A percentile compares a stretch with the other conserved stretches of the same genome.
Evolutionary conservation across 2,113 vertebrate genomes (phyloP).

Genomic region (Aleadryas rufinucha): DNA sequence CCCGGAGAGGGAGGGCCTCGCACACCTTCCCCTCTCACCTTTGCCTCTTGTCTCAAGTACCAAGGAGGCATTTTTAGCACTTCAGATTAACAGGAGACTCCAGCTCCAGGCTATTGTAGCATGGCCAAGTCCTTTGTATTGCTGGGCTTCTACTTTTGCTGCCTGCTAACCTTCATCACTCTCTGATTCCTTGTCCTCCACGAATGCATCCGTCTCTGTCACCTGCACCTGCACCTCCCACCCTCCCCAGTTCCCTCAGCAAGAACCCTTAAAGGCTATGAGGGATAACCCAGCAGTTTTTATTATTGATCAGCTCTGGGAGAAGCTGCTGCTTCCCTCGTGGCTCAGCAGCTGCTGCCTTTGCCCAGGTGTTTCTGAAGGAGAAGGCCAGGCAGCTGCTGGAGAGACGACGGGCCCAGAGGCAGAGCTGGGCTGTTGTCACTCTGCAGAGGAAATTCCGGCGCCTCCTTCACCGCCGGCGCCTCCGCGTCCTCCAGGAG

Average conservation of each 20-base stretch:
- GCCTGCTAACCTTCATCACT: not conserved
- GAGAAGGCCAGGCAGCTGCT: constrained; percentile 77
- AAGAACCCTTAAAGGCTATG: not conserved
- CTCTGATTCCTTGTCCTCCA: not conserved
- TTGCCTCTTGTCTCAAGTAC: not conserved
- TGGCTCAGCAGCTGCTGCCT: not conserved
- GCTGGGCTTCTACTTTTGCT: not conserved
- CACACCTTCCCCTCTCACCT: not conserved
- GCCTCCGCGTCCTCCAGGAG: constrained; percentile 79
- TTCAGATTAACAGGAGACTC: not conserved
- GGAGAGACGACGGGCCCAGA: constrained; percentile 77
- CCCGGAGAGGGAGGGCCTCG: not conserved
- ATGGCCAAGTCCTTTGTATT: not conserved
- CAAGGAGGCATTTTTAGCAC: not conserved
- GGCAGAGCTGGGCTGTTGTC: constrained; percentile 81
- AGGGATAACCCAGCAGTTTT: not conserved
- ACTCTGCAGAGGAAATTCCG: constrained; percentile 85
- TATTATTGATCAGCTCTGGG: not conserved
- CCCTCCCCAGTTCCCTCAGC: not conserved
- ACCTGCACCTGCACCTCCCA: not conserved
- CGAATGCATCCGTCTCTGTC: not conserved
- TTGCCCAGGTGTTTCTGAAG: constrained; percentile 84
- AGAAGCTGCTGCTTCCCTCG: not conserved
- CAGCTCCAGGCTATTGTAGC: not conserved
- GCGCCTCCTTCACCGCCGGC: constrained; percentile 75